Percentiles rank a stretch among this genome's conserved stretches.
phyloP scores from a whole-genome alignment of 2,113 vertebrate species.

The Platysternon megacephalum region DNA sequence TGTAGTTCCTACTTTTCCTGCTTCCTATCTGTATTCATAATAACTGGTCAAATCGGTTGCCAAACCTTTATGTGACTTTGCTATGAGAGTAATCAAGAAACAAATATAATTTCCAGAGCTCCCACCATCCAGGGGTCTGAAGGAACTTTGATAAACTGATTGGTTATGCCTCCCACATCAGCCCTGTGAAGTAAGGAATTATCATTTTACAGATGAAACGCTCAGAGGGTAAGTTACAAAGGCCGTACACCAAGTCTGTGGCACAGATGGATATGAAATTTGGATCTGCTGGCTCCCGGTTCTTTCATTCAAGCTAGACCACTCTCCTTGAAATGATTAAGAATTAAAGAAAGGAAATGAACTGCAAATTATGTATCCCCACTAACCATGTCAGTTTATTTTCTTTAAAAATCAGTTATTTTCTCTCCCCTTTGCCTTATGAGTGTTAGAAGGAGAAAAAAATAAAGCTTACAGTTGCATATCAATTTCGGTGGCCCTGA shows the following conservation, averaged over 20 bases:
- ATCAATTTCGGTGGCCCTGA: background rate
- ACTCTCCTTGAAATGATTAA: background rate
- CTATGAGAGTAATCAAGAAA: background rate
- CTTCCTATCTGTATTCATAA: background rate
- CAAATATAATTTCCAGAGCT: background rate
- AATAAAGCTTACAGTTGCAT: background rate
- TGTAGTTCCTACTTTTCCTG: background rate
- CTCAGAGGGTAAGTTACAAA: background rate
- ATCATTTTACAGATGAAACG: background rate
- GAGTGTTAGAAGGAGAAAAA: background rate
- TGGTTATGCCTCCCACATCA: background rate
- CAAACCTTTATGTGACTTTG: background rate
- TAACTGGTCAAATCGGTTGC: background rate
- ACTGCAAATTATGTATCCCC: too few species aligned
- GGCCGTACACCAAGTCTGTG: background rate
- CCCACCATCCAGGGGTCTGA: background rate
- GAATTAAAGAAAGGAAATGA: background rate
- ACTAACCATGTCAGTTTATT: too few species aligned
- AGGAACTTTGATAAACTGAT: background rate
- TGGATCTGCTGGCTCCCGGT: background rate
- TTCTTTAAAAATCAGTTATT: too few species aligned
- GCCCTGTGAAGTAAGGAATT: background rate
- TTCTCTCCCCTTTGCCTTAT: too few species aligned
- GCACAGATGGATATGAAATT: background rate
- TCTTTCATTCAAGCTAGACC: background rate